Conservation (phyloP, 2,888 invertebrate genomes). For the Gisinianus flammeolus region DNA sequence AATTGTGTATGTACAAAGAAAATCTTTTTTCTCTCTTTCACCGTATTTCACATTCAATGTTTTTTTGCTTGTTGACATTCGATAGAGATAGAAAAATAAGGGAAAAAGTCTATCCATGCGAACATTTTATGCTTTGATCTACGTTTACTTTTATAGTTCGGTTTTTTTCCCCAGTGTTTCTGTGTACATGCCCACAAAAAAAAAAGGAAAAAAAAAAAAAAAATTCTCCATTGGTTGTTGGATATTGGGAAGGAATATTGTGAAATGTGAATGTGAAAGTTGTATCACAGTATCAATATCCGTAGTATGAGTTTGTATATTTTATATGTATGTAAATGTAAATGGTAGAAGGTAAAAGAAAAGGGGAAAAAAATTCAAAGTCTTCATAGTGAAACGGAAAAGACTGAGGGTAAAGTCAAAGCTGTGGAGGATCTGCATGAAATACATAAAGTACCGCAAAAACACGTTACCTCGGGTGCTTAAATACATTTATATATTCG, state of each 20-base stretch:
- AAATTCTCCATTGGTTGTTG: neutral
- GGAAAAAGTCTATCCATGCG: conserved; percentile 38
- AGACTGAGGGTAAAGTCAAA: neutral
- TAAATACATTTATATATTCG: neutral
- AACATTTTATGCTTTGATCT: conserved; percentile 39
- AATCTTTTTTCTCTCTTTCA: neutral
- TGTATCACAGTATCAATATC: neutral
- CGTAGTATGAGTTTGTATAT: conserved; percentile 1
- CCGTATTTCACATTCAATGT: neutral
- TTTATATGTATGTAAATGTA: conserved; percentile 3
- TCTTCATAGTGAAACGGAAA: neutral
- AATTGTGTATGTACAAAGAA: too few relatives aligned
- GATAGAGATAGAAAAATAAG: conserved; percentile 39
- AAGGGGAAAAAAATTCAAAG: neutral
- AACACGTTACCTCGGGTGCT: neutral
- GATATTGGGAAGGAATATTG: neutral
- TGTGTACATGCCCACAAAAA: neutral
- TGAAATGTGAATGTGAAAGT: conserved; percentile 2
- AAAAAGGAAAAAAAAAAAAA: conserved; percentile 9
- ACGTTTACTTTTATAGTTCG: conserved; percentile 26
- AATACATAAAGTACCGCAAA: conserved; percentile 1
- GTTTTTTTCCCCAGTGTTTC: neutral
- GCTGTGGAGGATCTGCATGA: neutral
- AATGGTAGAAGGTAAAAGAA: neutral
- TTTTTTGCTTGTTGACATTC: neutral